Evolutionary conservation across 2,888 invertebrate species (phyloP).

Genomic region (Synergus itoensis): DNA sequence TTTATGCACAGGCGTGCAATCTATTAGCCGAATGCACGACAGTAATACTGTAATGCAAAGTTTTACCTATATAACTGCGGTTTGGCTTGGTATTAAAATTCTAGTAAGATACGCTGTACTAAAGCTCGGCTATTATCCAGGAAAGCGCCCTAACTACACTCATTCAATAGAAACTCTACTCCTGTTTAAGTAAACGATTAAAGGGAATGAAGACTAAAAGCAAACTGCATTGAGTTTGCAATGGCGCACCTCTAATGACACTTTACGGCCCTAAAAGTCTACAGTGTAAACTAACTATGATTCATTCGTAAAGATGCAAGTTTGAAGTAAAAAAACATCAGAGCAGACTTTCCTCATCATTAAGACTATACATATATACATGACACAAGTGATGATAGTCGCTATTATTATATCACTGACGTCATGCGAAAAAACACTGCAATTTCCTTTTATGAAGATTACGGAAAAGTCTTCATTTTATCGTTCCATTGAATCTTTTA

Average conservation of each 20-base stretch:
- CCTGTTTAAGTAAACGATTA: constrained; percentile 29
- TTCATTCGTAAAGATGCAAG: not conserved
- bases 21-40: not conserved
- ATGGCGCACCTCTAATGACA: constrained; percentile 24
- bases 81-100: constrained; percentile 18
- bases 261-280: not conserved
- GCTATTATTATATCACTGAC: not conserved
- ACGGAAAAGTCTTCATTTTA: not conserved
- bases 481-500: not conserved
- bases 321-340: not conserved
- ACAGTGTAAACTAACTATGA: not conserved
- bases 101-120: constrained; percentile 15
- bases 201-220: constrained; percentile 27
- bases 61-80: constrained; percentile 9
- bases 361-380: not conserved
- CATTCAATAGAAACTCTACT: constrained; percentile 30
- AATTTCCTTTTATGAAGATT: not conserved
- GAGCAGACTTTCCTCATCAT: not conserved
- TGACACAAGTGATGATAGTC: not conserved
- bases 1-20: constrained; percentile 8
- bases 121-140: constrained; percentile 17
- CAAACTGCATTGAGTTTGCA: constrained; percentile 30
- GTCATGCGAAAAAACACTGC: not conserved
- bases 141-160: constrained; percentile 1
- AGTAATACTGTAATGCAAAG: constrained; percentile 1